Conservation (phyloP, 2,797 vertebrate genomes). For the Leptodactylus fallax region DNA sequence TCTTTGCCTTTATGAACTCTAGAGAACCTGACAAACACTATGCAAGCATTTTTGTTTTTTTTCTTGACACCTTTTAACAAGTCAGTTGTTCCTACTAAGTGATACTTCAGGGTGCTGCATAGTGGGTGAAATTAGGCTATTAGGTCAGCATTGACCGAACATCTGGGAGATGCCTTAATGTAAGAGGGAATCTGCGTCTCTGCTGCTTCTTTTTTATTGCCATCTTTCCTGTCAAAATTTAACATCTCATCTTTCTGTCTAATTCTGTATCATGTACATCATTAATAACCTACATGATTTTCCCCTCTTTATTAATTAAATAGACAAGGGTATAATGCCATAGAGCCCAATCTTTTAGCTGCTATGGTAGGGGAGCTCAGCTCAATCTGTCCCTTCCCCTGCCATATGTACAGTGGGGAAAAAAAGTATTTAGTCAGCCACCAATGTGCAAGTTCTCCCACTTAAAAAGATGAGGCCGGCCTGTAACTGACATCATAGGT, state of each 20-base stretch:
- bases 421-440: no score
- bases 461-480: no score
- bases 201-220: conserved; percentile 8
- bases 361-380: background rate
- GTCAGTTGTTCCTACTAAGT: background rate
- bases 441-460: no score
- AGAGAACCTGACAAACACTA: background rate
- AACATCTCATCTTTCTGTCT: background rate
- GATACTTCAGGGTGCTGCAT: background rate
- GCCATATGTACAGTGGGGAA: no score
- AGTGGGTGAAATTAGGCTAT: conserved; percentile 10
- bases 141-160: conserved; percentile 6
- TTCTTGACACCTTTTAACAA: background rate
- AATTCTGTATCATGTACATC: background rate
- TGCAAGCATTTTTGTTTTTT: background rate
- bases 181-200: conserved; percentile 2
- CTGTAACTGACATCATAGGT: no score
- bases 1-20: background rate
- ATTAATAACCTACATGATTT: background rate
- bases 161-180: conserved; percentile 16
- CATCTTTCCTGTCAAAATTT: background rate
- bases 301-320: background rate
- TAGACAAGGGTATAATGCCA: background rate
- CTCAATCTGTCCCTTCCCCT: background rate
- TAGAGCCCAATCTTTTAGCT: background rate